phyloP scores from a whole-genome alignment of 2,113 vertebrate genomes.

The Struthidea cinerea region DNA sequence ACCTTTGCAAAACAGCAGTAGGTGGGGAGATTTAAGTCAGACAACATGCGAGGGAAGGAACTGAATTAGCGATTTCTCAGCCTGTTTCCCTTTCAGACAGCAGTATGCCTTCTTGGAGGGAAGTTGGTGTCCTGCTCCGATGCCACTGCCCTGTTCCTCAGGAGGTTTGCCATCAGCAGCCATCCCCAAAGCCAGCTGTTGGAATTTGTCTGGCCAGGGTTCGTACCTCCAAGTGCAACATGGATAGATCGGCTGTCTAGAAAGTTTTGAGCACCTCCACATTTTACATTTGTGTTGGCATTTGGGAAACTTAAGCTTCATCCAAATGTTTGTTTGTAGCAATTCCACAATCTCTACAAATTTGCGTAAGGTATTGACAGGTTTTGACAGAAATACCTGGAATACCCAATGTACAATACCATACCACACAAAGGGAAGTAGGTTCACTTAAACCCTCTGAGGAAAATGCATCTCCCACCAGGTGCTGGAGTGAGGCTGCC shows the following conservation, averaged over 20 bases:
- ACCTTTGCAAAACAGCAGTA: neutral
- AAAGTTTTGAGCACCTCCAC: neutral
- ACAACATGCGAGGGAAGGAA: neutral
- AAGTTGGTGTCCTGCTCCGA: neutral
- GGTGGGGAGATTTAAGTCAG: neutral
- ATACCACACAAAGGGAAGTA: neutral
- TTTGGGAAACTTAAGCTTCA: neutral
- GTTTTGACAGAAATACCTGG: neutral
- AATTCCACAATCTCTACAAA: neutral
- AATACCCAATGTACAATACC: neutral
- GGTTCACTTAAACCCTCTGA: neutral
- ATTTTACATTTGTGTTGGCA: neutral
- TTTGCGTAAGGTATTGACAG: neutral
- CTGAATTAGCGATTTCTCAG: neutral
- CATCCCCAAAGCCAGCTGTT: neutral
- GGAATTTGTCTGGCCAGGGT: neutral
- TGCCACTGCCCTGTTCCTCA: neutral
- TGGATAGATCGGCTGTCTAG: neutral
- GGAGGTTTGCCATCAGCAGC: neutral
- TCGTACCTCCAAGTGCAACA: accelerated
- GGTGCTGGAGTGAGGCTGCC: accelerated
- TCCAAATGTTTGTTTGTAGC: neutral
- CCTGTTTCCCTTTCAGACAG: neutral
- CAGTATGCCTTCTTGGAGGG: neutral
- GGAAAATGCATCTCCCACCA: neutral